Base-by-base conservation (phyloP, 2,888 invertebrate genomes). In the Nemurella pictetii region DNA sequence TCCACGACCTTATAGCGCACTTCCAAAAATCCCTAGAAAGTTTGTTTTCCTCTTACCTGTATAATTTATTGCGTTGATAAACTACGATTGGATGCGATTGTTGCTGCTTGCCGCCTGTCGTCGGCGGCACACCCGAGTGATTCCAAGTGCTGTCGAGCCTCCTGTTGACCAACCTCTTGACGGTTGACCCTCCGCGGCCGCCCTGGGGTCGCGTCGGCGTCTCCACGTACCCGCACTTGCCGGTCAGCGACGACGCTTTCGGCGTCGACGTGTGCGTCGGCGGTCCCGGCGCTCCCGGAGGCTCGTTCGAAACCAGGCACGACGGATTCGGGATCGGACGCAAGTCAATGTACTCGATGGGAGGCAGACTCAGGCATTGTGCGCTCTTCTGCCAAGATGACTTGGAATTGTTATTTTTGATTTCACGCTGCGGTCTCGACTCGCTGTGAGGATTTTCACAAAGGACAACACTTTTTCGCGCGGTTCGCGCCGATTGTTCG, bases 61-160 rank as follows among this genome's bases (percentile, higher is more conserved):
- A 91, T 87, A 91, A 91, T 87, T 91, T 91, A 86, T 90, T 90
- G 83, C 91, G 87, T 84, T 92, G 89, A 88, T 92, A 91, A 2
- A 90, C 88, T 88, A n/a, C n/a, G n/a, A n/a, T n/a, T n/a, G 87
- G 90, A 87, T 86, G 88, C 32, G 35, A 84, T 74, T 74, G 80
- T 81, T 81, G 74, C 80, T 83, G 78, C 73, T 83, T 83, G 83
- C 85, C 85, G 20, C 30, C 73, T 80, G 28, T 9, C 25, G 83
- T 4, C 32, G 83, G 73, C 20, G 55, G 20, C 20, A 55, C 82
- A 77, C 74, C 20, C 36, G 27, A 30, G 75, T 35, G 28, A 25
- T 27, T 73, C 28, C 55, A 55, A 1, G 75, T 12, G 26, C 9
- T 75, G 75, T 75, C 28, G 27, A 75, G 28, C 75, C 75, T 26